Percentiles rank a stretch among this genome's conserved stretches.
These are phyloP conservation scores for Hirtodrosophila alboralis DNA, from an alignment of 2,888 invertebrate species.

Conservation along the genomic window DNA sequence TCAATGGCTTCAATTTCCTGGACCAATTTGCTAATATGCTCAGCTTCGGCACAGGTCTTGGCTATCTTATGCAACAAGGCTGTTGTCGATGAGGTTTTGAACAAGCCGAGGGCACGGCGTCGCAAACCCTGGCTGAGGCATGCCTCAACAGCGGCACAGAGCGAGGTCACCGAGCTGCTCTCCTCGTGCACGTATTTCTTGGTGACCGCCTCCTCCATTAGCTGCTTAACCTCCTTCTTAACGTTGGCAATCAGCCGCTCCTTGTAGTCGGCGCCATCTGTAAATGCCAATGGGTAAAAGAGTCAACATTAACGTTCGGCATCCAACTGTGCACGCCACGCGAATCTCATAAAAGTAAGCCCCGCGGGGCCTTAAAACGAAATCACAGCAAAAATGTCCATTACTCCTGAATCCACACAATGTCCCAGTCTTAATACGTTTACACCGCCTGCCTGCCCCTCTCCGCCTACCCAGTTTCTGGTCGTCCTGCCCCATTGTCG, in stretches of 20 bases:
- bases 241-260: slow-evolving; percentile 91
- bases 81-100: slow-evolving; percentile 96
- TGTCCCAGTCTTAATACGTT: not conserved
- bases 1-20: slow-evolving; percentile 90
- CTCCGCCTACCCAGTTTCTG: not conserved
- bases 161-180: slow-evolving; percentile 93
- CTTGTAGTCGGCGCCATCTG: slow-evolving; percentile 86
- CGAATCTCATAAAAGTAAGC: slow-evolving; percentile 58
- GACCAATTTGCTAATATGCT: slow-evolving; percentile 90
- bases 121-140: slow-evolving; percentile 91
- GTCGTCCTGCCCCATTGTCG: slow-evolving; percentile 18
- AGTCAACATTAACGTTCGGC: slow-evolving; percentile 39
- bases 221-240: slow-evolving; percentile 96
- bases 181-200: slow-evolving; percentile 97
- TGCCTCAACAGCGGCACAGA: slow-evolving; percentile 95
- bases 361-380: slow-evolving; percentile 59
- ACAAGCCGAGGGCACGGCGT: slow-evolving; percentile 91
- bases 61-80: slow-evolving; percentile 96
- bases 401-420: not conserved
- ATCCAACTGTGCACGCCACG: slow-evolving; percentile 41
- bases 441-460: not conserved
- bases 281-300: slow-evolving; percentile 27
- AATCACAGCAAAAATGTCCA: slow-evolving; percentile 55
- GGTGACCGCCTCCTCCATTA: slow-evolving; percentile 98
- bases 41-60: slow-evolving; percentile 91